Evolutionary conservation across 2,113 vertebrate genomes (phyloP).

Genomic region (Lipophrys pholis): DNA sequence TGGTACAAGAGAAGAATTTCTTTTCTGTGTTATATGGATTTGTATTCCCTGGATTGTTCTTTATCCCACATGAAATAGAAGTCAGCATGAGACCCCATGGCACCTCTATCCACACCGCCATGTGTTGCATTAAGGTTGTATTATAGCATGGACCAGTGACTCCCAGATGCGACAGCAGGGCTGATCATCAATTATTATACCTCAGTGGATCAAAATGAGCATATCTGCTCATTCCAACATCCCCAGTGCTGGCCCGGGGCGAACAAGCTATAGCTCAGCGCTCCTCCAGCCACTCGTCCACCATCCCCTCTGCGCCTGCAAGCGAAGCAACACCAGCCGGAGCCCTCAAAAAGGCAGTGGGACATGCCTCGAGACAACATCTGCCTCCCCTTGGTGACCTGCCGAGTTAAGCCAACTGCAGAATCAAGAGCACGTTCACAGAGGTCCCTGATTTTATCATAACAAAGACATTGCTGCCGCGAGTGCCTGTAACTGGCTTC

Average conservation of each 20-base stretch:
- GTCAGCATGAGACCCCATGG: conserved; percentile 54
- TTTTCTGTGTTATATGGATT: conserved; percentile 23
- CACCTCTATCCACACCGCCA: conserved; percentile 68
- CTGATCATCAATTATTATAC: conserved; percentile 89
- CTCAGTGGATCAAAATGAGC: conserved; percentile 84
- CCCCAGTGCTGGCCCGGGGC: conserved; percentile 60
- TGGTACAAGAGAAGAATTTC: conserved; percentile 18
- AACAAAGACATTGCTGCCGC: conserved; percentile 62
- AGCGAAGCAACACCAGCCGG: conserved; percentile 76
- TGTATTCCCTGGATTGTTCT: conserved; percentile 35
- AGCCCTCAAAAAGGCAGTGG: conserved; percentile 52
- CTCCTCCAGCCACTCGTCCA: conserved; percentile 34
- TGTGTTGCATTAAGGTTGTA: conserved; percentile 76
- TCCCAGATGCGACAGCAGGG: conserved; percentile 83
- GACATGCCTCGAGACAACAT: conserved; percentile 85
- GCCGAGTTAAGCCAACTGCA: conserved; percentile 78
- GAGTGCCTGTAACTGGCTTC: conserved; percentile 64
- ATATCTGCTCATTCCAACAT: conserved; percentile 72
- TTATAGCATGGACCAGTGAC: conserved; percentile 75
- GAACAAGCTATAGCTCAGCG: conserved; percentile 59
- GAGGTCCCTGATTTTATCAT: conserved; percentile 73
- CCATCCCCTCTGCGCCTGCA: conserved; percentile 75
- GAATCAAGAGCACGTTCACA: conserved; percentile 75
- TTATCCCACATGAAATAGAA: conserved; percentile 57
- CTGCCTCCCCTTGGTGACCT: conserved; percentile 80